Conservation (phyloP, 1,140 invertebrate genomes). For the Matsumurasca onukii region DNA sequence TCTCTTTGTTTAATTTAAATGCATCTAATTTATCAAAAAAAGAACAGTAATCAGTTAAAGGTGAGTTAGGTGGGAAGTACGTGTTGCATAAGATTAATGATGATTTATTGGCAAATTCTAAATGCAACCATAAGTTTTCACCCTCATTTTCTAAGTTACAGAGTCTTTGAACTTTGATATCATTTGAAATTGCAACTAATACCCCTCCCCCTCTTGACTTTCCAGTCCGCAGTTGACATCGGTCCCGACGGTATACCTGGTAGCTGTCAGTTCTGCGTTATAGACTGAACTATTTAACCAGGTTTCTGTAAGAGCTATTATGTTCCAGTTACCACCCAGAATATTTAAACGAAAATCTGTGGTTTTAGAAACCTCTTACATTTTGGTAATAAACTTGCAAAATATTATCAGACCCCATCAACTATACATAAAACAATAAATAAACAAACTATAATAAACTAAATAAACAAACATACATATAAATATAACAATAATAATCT, state of each 20-base stretch:
- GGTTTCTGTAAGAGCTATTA: conserved; percentile 18
- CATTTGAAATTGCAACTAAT: neutral
- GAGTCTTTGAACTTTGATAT: neutral
- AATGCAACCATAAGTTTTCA: neutral
- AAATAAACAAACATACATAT: neutral
- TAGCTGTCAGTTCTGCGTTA: conserved; percentile 17
- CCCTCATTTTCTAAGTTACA: neutral
- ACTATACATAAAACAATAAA: neutral
- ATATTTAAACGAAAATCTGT: conserved; percentile 18
- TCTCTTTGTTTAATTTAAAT: no score
- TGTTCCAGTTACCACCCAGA: neutral
- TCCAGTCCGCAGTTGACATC: neutral
- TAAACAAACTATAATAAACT: no score
- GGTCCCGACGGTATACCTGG: conserved; percentile 12
- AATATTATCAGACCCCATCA: neutral
- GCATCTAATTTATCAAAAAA: no score
- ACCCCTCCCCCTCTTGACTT: neutral
- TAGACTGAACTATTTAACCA: conserved; percentile 21
- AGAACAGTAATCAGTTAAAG: no score
- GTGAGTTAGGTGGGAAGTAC: no score
- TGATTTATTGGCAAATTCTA: no score
- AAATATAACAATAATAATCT: neutral
- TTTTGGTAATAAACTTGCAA: conserved; percentile 15
- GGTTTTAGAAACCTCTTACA: conserved; percentile 25
- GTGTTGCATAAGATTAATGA: no score